Percentiles rank a stretch among this genome's conserved stretches.
These are phyloP conservation scores for Sepiola atlantica DNA, from an alignment of 2,888 invertebrate species.

Conservation along the genomic window DNA sequence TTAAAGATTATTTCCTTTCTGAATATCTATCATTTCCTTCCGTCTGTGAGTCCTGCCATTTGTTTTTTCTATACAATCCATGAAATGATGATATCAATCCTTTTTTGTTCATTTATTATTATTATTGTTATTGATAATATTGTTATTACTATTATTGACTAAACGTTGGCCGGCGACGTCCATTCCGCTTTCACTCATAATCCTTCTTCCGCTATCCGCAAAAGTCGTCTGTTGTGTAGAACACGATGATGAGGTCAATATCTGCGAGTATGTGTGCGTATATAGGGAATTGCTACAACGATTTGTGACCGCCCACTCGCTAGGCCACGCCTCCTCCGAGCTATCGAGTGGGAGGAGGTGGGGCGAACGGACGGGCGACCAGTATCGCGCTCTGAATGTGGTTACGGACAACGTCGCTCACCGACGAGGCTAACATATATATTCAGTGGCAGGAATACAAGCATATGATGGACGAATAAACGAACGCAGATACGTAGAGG, in stretches of 20 bases:
- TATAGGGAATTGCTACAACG: neutral
- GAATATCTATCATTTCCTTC: neutral
- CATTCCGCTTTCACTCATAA: neutral
- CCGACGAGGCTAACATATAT: neutral
- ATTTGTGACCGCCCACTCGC: neutral
- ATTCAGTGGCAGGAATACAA: neutral
- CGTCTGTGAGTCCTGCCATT: neutral
- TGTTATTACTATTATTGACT: neutral
- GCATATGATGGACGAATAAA: neutral
- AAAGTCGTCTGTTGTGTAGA: slow-evolving; percentile 1
- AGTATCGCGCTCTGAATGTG: neutral
- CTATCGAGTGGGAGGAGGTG: neutral
- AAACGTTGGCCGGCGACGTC: neutral
- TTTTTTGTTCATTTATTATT: neutral
- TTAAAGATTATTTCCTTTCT: neutral
- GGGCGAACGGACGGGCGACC: neutral
- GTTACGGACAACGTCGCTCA: neutral
- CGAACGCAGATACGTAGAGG: neutral
- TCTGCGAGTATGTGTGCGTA: neutral
- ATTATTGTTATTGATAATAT: neutral
- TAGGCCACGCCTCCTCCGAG: neutral
- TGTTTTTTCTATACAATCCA: neutral
- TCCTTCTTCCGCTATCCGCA: slow-evolving; percentile 22
- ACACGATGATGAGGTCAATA: neutral
- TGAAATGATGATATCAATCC: neutral